Base-by-base conservation (phyloP, 1,140 invertebrate species). In the Olivierus martensii region DNA sequence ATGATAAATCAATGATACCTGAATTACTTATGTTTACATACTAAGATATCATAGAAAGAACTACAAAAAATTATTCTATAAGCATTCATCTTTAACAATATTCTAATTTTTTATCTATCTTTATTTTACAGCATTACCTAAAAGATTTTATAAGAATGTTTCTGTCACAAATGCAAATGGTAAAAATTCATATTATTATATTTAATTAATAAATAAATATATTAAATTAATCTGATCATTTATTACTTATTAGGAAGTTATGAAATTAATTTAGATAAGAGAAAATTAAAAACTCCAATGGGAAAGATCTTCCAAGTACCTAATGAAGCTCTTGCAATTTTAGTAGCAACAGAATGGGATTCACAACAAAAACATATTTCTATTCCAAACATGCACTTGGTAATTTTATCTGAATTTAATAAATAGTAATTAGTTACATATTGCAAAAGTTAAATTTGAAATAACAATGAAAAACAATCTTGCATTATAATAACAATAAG, bases 271-370 rank as follows among this genome's bases (percentile, higher is more conserved):
- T 66, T 90, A 42, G 87, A 90, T 66, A 83, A 87, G 64, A 75
- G 80, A 22, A 87, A 87, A 67, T 67, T 94, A 9, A 90, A 90
- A 71, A 94, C 91, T 34, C 90, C 89, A 0, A 77, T 77, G 62
- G 88, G 87, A 5, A 75, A 78, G 51, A 63, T 82, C 12, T 82
- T 94, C 61, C 73, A 76, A 61, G 79, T 94, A 1, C 75, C 80
- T 22, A 90, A 78, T 69, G 86, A 95, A 71, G 77, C 81, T n/a
- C 69, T 98, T 36, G 92, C 92, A 14, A 72, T 93, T 51, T 88
- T 87, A 14, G 77, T 97, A 38, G 87, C 89, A 3, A 77, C 82
- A 45, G 92, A 97, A 76, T 97, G 92, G 86, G 79, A 87, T 62
- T 77, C 81, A 42, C 92, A 96, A 66, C 77, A 79, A 55, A 76